A percentile compares a stretch with the other conserved stretches of the same genome.
These are phyloP conservation scores for Clarias fuscus DNA, from an alignment of 2,797 vertebrate species.

Conservation along the genomic window DNA sequence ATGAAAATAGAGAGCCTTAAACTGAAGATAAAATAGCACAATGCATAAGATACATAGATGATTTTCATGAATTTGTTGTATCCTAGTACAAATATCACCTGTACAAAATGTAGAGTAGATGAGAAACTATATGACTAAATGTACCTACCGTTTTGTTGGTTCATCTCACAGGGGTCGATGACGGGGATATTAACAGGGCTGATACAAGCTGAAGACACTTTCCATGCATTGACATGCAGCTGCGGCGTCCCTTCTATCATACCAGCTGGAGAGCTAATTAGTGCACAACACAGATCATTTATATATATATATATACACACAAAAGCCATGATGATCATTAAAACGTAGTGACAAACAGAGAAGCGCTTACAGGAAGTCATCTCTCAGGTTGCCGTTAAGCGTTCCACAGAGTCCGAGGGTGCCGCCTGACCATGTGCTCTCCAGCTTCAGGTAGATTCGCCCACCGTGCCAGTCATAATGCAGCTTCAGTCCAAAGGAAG, in stretches of 20 bases:
- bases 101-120: neutral
- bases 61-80: neutral
- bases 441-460: slow-evolving; percentile 89
- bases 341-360: slow-evolving; percentile 42
- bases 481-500: slow-evolving; percentile 86
- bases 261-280: slow-evolving; percentile 87
- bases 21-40: neutral
- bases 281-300: slow-evolving; percentile 26
- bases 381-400: slow-evolving; percentile 94
- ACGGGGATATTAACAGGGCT: slow-evolving; percentile 90
- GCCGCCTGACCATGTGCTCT: slow-evolving; percentile 84
- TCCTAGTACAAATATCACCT: neutral
- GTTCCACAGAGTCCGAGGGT: slow-evolving; percentile 95
- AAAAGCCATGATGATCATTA: neutral
- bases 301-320: slow-evolving; percentile 36
- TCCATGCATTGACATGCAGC: slow-evolving; percentile 95
- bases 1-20: neutral
- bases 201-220: slow-evolving; percentile 91
- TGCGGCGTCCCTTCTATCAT: slow-evolving; percentile 99
- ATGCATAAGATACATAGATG: neutral
- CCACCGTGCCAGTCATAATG: slow-evolving; percentile 86
- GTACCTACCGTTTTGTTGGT: slow-evolving; percentile 90
- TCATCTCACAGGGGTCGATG: slow-evolving; percentile 91
- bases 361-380: slow-evolving; percentile 93
- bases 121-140: neutral